Base-by-base conservation (phyloP, 2,113 vertebrate genomes). In the Mobula hypostoma region DNA sequence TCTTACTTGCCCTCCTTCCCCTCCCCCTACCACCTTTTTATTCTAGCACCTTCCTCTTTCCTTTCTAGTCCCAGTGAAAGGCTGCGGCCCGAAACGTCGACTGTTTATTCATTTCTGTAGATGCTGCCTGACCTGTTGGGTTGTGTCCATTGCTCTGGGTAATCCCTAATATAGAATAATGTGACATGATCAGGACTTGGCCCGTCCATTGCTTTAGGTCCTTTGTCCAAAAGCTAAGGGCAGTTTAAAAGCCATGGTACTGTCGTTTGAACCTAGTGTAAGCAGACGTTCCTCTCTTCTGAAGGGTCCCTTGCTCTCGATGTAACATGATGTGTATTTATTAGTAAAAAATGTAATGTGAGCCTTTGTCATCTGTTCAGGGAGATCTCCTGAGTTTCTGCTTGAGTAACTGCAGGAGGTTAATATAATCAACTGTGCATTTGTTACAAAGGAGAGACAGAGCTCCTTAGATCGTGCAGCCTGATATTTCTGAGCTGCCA, bases 401-500 rank as follows among this genome's bases (percentile, higher is more conserved):
- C 61, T 5, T 68, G 29, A 68, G 56, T 88, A 17, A 66, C 85
- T 32, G 61, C 85, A 32, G 61, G 61, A 66, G 63, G 85, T 63
- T 66, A 88, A 88, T n/a, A 32, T 63, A 88, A 88, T 88, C 83
- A 36, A n/a, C 61, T 32, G 85, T 32, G 61, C 85, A 32, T 90
- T 66, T 90, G 85, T 32, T 68, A 68, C 85, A 66, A 90, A 66
- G 85, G 61, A 36, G 85, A 68, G 61, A 66, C n/a, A 29, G 61
- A 90, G 1, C 29, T 90, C 61, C 61, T 90, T 90, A 68, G n/a
- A 66, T 68, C 29, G 32, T 29, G 29, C 85, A 66, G 85, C n/a
- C 85, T 90, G 66, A 93, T 93, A 74, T 27, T 74, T 93, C 66
- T 11, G 19, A 72, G 66, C 63, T 93, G 90, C 72, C 90, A 93